These are phyloP conservation scores for Nysson spinosus DNA, from an alignment of 2,888 invertebrate genomes.

Conservation along the genomic window DNA sequence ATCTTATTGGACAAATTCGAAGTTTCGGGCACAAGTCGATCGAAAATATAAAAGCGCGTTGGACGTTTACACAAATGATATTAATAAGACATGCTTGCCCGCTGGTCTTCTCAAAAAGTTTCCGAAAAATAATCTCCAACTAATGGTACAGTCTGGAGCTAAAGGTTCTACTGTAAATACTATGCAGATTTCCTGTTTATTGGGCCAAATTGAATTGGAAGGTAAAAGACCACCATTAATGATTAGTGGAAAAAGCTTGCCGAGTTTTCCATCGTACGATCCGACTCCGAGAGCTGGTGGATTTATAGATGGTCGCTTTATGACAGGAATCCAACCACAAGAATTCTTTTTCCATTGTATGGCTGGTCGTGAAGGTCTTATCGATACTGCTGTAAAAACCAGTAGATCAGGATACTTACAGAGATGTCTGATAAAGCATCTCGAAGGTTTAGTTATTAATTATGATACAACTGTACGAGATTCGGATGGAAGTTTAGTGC, in stretches of 20 bases:
- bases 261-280: conserved; percentile 94
- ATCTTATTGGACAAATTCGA: conserved; percentile 84
- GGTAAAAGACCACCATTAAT: conserved; percentile 97
- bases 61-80: conserved; percentile 92
- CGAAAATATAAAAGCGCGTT: conserved; percentile 89
- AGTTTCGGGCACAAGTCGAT: conserved; percentile 89
- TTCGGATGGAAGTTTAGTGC: conserved; percentile 94
- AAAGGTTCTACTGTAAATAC: conserved; percentile 99
- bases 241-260: conserved; percentile 94
- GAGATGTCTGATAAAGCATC: conserved; percentile 94
- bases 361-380: conserved; percentile 99
- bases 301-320: conserved; percentile 96
- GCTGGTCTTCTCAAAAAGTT: conserved; percentile 91
- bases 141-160: conserved; percentile 99
- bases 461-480: conserved; percentile 98
- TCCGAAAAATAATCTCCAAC: conserved; percentile 96
- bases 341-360: conserved; percentile 99
- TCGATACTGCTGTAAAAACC: conserved; percentile 99
- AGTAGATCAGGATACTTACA: conserved; percentile 96
- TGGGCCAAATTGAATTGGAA: conserved; percentile 99
- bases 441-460: conserved; percentile 95
- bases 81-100: conserved; percentile 91
- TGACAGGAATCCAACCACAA: conserved; percentile 98
- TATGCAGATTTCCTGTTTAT: conserved; percentile 98
- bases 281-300: conserved; percentile 95